Base-by-base conservation (phyloP, 2,113 vertebrate species). In the Lagopus muta region DNA sequence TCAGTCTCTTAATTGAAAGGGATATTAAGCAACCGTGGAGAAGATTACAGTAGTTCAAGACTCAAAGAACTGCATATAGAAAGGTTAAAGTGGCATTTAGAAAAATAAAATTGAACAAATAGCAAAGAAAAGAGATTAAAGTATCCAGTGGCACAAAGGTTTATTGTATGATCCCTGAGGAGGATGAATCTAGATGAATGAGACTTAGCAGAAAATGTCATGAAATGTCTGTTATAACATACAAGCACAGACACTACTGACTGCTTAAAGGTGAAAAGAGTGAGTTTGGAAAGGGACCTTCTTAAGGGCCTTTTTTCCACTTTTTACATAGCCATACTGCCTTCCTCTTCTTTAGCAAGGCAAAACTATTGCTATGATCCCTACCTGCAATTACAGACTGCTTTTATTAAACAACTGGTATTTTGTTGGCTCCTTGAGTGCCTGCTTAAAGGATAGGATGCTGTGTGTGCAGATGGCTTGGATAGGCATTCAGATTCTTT, bases 191-290 rank as follows among this genome's bases (percentile, higher is more conserved):
- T 65, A 95, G 86, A 89, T 74, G 69, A 94, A 86, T 57, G 84
- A 92, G 86, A 93, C 82, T 92, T 92, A 90, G 81, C 48, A 72
- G 82, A 83, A 94, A 95, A 96, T 94, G 93, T 86, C 79, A 90
- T 52, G 64, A 93, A 94, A 86, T 88, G 50, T 42, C 61, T 87
- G 38, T 77, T 92, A 43, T 22, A 88, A 92, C 85, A 87, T 40
- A 61, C 70, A 93, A 90, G 34, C 38, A 58, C 7, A 0, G 58
- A 52, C 64, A 93, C 42, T 43, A 47, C 5, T 66, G 42, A 60
- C 34, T 65, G 38, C 25, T 42, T 21, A 83, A 91, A 91, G 66
- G 50, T 81, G 58, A 89, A 88, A 89, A 78, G 10, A 66, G 28
- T 40, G 28, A 82, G 42, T 69, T 4, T 86, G 40, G 36, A 91